A percentile compares a stretch with the other conserved stretches of the same genome.
Conservation (phyloP, 2,113 vertebrate genomes). For the Pterocles burchelli region DNA sequence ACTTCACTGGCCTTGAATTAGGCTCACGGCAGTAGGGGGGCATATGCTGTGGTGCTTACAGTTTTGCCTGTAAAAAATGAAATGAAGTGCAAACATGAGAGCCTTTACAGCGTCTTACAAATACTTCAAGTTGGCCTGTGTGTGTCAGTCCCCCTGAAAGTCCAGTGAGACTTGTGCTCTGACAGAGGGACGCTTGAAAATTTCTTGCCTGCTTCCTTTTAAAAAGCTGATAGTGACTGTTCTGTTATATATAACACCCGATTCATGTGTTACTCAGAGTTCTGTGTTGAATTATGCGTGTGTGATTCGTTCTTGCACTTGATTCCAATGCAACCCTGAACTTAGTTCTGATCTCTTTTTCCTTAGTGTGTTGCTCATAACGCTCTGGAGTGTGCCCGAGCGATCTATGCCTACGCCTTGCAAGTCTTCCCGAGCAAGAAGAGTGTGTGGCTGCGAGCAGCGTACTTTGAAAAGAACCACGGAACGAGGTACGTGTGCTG, state of each 20-base stretch:
- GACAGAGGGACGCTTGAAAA: neutral
- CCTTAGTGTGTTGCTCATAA: conserved; percentile 92
- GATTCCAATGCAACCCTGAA: neutral
- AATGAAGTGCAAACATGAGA: neutral
- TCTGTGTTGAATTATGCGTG: neutral
- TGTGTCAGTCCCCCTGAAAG: neutral
- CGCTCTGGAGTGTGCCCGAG: conserved; percentile 93
- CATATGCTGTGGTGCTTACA: neutral
- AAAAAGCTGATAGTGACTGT: neutral
- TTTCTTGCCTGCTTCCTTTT: neutral
- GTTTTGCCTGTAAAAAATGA: neutral
- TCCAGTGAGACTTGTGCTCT: neutral
- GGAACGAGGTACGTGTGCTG: conserved; percentile 85
- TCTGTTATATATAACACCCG: neutral
- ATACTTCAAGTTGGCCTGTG: neutral
- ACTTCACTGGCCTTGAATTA: neutral
- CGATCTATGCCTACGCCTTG: conserved; percentile 95
- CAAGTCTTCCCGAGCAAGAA: conserved; percentile 99
- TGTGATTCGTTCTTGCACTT: neutral
- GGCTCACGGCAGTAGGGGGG: neutral
- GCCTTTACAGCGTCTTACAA: neutral
- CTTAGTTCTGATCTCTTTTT: neutral
- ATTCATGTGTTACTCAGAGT: neutral
- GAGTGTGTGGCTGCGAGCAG: conserved; percentile 96
- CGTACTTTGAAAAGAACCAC: conserved; percentile 97